Base-by-base conservation (phyloP, 2,113 vertebrate genomes). In the Atherinomorus stipes region DNA sequence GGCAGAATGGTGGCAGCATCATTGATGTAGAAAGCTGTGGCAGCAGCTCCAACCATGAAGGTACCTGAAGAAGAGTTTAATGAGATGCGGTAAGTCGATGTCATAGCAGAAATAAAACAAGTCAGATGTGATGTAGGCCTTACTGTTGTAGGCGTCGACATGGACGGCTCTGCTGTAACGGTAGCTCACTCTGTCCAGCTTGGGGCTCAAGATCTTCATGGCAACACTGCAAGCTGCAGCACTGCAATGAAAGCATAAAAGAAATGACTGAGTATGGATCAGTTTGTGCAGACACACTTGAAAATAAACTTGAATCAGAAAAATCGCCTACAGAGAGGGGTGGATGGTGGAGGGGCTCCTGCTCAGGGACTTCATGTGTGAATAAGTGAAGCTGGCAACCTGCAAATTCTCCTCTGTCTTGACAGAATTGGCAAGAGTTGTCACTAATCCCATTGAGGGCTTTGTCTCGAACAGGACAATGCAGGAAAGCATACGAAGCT, bases 301-400 rank as follows among this genome's bases (percentile, higher is more conserved):
- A 59, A 54, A 7, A 37, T 57, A 16, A 57, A 49, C 23, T 1
- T 8, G 6, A 44, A 63, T 54, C 4, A 68, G 19, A 37, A 13
- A 25, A n/a, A 12, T 19, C 21, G 59, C 96, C 95, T 94, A 97
- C 96, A 96, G 71, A 56, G 90, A 75, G 45, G 90, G 81, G 0
- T 80, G 75, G 28, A 90, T 91, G 0, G 93, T 88, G 10, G 88
- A 42, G 0, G 81, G 91, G 84, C 92, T 94, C 82, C 90, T 95
- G 4, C 95, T 83, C 80, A 96, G 77, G 58, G 94, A 90, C 83
- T 94, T 96, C 85, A 98, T 94, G 72, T 96, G 89, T 63, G 95
- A 95, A 64, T 95, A 95, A 19, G 92, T 78, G 11, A 96, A 96
- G 74, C 94, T 96, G 61, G 90, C 92, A 44, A 98, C 90, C 68